Evolutionary conservation across 2,113 vertebrate genomes (phyloP).

Genomic region (Echinops telfairi): DNA sequence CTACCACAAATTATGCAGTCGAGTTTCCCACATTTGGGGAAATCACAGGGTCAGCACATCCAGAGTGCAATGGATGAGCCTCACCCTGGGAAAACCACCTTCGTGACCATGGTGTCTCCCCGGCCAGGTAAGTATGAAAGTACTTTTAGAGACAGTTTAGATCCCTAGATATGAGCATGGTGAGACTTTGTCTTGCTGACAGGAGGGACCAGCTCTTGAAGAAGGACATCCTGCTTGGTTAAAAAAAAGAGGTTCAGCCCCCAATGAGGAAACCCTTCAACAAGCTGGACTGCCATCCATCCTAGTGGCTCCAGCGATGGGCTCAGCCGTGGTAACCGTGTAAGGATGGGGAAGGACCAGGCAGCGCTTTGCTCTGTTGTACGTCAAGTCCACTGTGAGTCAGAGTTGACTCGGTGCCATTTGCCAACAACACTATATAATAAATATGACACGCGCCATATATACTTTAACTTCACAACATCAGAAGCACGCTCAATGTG

Average conservation of each 20-base stretch:
- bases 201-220: background rate
- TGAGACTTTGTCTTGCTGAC: background rate
- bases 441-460: background rate
- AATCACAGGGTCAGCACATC: no score
- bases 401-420: background rate
- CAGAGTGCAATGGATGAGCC: no score
- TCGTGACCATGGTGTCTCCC: no score
- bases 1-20: no score
- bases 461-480: conserved; percentile 9
- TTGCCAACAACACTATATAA: background rate
- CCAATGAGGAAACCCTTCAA: background rate
- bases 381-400: background rate
- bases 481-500: background rate
- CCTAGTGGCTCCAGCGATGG: background rate
- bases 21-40: no score
- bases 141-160: background rate
- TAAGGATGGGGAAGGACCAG: background rate
- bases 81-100: no score
- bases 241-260: background rate
- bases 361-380: background rate
- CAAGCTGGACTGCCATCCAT: background rate
- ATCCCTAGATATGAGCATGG: background rate
- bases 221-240: background rate
- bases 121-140: background rate
- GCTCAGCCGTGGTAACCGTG: background rate